A percentile compares a stretch with the other conserved stretches of the same genome.
phyloP scores from a whole-genome alignment of 1,140 invertebrate species.

The Ceratina japonica region DNA sequence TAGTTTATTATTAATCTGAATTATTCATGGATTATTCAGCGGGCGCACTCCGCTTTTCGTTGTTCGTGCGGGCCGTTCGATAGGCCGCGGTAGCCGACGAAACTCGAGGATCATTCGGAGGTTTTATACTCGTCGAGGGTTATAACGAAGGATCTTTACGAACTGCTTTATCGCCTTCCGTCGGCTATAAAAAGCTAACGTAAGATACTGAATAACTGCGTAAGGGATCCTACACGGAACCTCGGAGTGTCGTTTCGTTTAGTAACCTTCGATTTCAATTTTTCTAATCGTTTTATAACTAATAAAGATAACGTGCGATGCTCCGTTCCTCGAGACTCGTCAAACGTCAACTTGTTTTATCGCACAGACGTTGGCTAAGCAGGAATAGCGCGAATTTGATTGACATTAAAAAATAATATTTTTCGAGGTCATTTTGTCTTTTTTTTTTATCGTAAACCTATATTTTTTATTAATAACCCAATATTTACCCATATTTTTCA shows the following conservation, averaged over 20 bases:
- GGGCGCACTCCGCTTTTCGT: neutral
- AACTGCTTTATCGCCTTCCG: neutral
- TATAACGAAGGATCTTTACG: neutral
- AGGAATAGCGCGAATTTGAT: too few species aligned
- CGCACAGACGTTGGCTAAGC: too few species aligned
- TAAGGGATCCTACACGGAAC: neutral
- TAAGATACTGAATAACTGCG: too few species aligned
- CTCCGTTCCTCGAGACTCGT: too few species aligned
- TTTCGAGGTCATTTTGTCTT: too few species aligned
- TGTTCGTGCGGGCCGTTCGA: neutral
- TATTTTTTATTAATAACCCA: too few species aligned
- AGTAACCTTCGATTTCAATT: neutral
- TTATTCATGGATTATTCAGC: constrained; percentile 22
- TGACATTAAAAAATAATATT: too few species aligned
- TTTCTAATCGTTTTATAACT: too few species aligned
- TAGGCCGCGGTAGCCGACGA: neutral
- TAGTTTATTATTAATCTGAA: constrained; percentile 18
- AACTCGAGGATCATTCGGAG: neutral
- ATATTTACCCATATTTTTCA: too few species aligned
- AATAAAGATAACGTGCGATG: too few species aligned
- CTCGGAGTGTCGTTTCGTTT: neutral
- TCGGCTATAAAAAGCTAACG: neutral
- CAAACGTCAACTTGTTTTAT: too few species aligned
- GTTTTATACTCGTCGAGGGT: neutral
- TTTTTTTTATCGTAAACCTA: too few species aligned